Evolutionary conservation across 1,140 invertebrate genomes (phyloP).

Genomic region (Aricia agestis): DNA sequence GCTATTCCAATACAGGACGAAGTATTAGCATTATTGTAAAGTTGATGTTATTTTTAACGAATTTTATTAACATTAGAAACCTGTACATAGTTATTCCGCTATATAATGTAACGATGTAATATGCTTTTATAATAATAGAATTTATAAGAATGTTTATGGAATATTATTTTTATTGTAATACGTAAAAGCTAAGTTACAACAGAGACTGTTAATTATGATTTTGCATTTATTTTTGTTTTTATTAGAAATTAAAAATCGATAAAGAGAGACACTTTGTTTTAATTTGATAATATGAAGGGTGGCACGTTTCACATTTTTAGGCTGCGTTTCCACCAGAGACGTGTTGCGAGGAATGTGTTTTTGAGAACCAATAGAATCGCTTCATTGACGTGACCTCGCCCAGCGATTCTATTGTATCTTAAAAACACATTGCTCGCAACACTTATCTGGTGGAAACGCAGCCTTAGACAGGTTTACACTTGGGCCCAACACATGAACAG

Average conservation of each 20-base stretch:
- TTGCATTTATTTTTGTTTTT: constrained; percentile 3
- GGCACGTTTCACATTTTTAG: too few species aligned
- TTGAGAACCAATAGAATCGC: too few species aligned
- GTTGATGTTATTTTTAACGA: constrained; percentile 12
- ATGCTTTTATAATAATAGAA: not conserved
- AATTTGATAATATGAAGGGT: not conserved
- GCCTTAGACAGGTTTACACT: too few species aligned
- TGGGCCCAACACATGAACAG: too few species aligned
- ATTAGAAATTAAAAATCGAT: not conserved
- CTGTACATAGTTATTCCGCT: not conserved
- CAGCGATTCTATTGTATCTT: too few species aligned
- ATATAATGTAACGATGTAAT: not conserved
- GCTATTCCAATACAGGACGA: not conserved
- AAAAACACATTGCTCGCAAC: too few species aligned
- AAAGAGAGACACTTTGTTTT: not conserved
- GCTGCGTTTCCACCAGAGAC: too few species aligned
- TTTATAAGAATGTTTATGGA: not conserved
- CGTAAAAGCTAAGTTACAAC: not conserved
- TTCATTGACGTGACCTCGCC: too few species aligned
- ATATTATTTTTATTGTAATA: not conserved
- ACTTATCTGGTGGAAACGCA: too few species aligned
- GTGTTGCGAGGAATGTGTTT: too few species aligned
- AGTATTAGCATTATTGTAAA: not conserved
- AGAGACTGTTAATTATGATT: constrained; percentile 3
- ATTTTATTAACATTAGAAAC: constrained; percentile 4